A percentile compares a stretch with the other conserved stretches of the same genome.
These are phyloP conservation scores for Drosophila borealis DNA, from an alignment of 2,888 invertebrate genomes.

Conservation along the genomic window DNA sequence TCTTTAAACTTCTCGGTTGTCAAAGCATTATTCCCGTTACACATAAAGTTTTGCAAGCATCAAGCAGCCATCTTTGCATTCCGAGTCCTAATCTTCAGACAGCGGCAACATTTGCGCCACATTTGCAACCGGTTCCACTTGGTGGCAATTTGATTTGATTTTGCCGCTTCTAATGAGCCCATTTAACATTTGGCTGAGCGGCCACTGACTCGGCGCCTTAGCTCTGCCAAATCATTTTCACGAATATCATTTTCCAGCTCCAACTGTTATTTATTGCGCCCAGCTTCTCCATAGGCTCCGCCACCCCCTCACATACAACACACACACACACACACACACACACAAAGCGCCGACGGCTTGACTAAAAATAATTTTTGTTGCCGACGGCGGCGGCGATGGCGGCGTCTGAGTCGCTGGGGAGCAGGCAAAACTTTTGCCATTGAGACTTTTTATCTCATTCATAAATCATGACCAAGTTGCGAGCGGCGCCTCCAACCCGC, in stretches of 20 bases:
- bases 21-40: neutral
- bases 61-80: neutral
- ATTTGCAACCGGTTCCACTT: conserved; percentile 7
- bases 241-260: conserved; percentile 27
- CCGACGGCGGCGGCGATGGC: neutral
- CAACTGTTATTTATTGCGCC: conserved; percentile 60
- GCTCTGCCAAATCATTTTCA: conserved; percentile 13
- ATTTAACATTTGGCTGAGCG: conserved; percentile 62
- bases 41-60: conserved; percentile 8
- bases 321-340: neutral
- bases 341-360: neutral
- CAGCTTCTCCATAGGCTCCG: neutral
- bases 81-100: too few relatives aligned
- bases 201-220: conserved; percentile 9
- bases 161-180: conserved; percentile 52
- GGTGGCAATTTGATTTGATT: conserved; percentile 32
- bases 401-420: conserved; percentile 18
- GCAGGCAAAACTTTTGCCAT: conserved; percentile 58
- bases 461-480: conserved; percentile 68
- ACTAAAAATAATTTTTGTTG: conserved; percentile 52
- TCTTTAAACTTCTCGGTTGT: conserved; percentile 9
- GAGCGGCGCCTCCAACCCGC: neutral
- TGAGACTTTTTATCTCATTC: conserved; percentile 69
- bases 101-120: neutral
- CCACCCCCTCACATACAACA: neutral